These are phyloP conservation scores for Euplagia quadripunctaria DNA, from an alignment of 2,888 invertebrate genomes.

Conservation along the genomic window DNA sequence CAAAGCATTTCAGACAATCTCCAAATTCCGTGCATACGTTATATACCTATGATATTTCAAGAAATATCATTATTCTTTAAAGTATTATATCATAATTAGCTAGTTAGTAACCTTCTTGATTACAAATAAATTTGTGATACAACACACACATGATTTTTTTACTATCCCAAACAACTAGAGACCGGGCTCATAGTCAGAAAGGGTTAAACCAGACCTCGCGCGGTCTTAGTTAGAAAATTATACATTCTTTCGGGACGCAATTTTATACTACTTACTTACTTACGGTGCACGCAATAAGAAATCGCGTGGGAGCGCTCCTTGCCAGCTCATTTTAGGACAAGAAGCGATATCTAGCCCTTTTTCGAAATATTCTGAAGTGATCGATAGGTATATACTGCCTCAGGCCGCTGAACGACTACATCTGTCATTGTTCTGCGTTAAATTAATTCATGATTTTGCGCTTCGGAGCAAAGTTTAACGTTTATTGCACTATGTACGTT, in stretches of 20 bases:
- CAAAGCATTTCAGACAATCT: constrained; percentile 25
- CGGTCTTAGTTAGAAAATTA: no score
- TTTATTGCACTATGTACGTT: background rate
- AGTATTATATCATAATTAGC: no score
- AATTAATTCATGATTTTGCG: background rate
- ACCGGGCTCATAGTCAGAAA: no score
- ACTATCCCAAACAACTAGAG: no score
- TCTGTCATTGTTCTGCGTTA: background rate
- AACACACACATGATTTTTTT: no score
- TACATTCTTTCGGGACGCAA: no score
- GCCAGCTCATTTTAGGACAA: background rate
- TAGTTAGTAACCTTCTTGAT: no score
- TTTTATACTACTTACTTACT: no score
- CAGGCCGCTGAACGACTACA: background rate
- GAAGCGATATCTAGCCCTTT: background rate
- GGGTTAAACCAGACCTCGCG: no score
- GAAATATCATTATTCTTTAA: background rate
- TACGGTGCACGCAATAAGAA: background rate
- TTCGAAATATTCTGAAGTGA: background rate
- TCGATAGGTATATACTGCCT: background rate
- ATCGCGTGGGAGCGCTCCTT: background rate
- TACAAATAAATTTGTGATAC: no score
- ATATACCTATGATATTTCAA: background rate
- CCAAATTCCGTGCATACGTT: background rate
- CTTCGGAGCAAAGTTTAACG: background rate